Percentiles rank a stretch among this genome's conserved stretches.
These are phyloP conservation scores for Calcarius ornatus DNA, from an alignment of 2,113 vertebrate genomes.

Conservation along the genomic window DNA sequence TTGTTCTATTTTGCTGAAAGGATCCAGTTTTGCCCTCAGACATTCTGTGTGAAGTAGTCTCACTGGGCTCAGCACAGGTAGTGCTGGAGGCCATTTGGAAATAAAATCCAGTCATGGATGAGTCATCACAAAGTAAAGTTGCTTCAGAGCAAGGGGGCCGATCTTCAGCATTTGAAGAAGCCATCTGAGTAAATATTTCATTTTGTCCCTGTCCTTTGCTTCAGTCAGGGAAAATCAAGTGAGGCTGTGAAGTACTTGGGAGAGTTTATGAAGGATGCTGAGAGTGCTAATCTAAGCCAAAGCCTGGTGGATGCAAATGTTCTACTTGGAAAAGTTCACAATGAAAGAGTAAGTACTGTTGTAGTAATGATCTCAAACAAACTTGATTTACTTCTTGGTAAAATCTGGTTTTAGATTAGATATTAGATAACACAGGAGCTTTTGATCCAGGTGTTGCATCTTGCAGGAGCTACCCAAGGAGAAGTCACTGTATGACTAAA, in stretches of 20 bases:
- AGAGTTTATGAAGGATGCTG: conserved; percentile 68
- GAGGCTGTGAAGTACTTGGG: conserved; percentile 66
- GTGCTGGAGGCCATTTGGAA: background rate
- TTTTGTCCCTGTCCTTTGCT: conserved; percentile 27
- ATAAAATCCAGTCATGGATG: background rate
- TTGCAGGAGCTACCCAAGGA: background rate
- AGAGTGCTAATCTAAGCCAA: conserved; percentile 42
- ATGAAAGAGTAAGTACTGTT: conserved; percentile 70
- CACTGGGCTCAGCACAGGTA: background rate
- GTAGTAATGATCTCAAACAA: background rate
- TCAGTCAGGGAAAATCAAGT: conserved; percentile 66
- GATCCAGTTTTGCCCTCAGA: background rate
- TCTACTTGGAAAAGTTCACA: conserved; percentile 76
- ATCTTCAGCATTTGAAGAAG: background rate
- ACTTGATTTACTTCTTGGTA: background rate
- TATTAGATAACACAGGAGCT: background rate
- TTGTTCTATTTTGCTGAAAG: background rate
- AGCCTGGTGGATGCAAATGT: conserved; percentile 70
- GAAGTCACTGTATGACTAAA: background rate
- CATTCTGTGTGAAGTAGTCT: background rate
- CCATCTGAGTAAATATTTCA: background rate
- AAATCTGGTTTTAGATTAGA: background rate
- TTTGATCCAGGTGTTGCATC: background rate
- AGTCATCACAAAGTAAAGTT: background rate
- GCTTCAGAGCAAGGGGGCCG: background rate